These are phyloP conservation scores for Okamejei kenojei DNA, from an alignment of 2,797 vertebrate species.

Conservation along the genomic window DNA sequence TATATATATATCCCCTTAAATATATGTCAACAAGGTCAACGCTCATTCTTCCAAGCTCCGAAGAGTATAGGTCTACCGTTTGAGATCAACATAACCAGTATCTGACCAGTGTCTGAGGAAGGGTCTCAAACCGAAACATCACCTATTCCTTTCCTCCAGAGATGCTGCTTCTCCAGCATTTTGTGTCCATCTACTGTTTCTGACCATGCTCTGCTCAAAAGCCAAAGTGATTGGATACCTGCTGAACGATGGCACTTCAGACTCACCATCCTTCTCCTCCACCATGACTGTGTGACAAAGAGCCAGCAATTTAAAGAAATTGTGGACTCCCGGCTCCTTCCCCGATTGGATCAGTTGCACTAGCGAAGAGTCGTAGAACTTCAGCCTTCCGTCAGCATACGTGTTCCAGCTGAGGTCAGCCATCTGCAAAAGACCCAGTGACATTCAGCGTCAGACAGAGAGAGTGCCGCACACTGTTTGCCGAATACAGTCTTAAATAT, in stretches of 20 bases:
- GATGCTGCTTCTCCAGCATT: too few relatives aligned
- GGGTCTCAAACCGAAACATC: too few relatives aligned
- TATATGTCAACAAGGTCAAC: too few relatives aligned
- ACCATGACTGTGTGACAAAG: constrained; percentile 88
- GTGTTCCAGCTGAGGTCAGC: constrained; percentile 61
- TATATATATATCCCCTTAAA: too few relatives aligned
- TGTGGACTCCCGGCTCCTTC: constrained; percentile 50
- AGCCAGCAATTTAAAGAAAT: constrained; percentile 76
- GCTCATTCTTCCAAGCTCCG: too few relatives aligned
- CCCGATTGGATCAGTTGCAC: constrained; percentile 51
- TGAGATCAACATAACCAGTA: too few relatives aligned
- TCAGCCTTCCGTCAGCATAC: constrained; percentile 52
- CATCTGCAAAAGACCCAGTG: constrained; percentile 51
- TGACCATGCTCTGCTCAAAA: not conserved
- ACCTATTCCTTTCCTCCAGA: too few relatives aligned
- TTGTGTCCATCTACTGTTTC: too few relatives aligned
- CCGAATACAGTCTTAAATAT: not conserved
- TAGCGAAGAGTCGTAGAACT: constrained; percentile 57
- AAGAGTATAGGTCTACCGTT: too few relatives aligned
- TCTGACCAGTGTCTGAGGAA: too few relatives aligned
- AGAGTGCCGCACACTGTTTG: not conserved
- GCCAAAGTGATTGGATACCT: not conserved
- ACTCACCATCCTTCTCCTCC: constrained; percentile 68
- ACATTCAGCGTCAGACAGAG: not conserved
- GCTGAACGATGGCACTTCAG: not conserved